Evolutionary conservation across 2,888 invertebrate species (phyloP).

Genomic region (Notocelia uddmanniana): DNA sequence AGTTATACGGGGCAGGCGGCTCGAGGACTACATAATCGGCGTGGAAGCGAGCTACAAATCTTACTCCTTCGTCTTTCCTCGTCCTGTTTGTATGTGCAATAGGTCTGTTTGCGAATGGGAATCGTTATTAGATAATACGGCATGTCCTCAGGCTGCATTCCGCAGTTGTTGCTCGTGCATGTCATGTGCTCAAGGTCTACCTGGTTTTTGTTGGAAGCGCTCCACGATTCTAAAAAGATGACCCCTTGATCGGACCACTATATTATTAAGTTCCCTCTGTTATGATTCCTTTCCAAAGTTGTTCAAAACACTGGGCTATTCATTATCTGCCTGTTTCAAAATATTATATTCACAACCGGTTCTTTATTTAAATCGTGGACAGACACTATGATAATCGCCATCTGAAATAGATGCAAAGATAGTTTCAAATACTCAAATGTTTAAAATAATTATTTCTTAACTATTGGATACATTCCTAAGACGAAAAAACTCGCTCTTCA

Average conservation of each 20-base stretch:
- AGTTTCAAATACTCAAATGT: background rate
- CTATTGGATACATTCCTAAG: background rate
- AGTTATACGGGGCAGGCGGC: slow-evolving; percentile 28
- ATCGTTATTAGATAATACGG: slow-evolving; percentile 47
- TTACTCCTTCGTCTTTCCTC: slow-evolving; percentile 42
- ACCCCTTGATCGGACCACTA: slow-evolving; percentile 27
- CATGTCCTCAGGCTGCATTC: slow-evolving; percentile 40
- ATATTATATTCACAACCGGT: slow-evolving; percentile 5
- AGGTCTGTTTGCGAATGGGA: slow-evolving; percentile 24
- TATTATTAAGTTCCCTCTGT: slow-evolving; percentile 25
- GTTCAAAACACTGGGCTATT: slow-evolving; percentile 28
- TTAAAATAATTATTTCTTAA: background rate
- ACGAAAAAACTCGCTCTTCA: slow-evolving; percentile 6
- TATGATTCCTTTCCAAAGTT: slow-evolving; percentile 22
- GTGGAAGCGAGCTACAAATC: slow-evolving; percentile 15
- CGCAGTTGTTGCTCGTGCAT: slow-evolving; percentile 22
- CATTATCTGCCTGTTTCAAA: slow-evolving; percentile 10
- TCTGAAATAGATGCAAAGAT: background rate
- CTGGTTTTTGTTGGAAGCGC: slow-evolving; percentile 24
- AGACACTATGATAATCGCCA: background rate
- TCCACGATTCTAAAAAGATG: slow-evolving; percentile 22
- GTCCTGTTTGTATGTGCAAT: slow-evolving; percentile 24
- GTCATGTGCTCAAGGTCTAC: slow-evolving; percentile 37
- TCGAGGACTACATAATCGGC: slow-evolving; percentile 41
- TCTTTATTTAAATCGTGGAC: slow-evolving; percentile 8